phyloP scores from a whole-genome alignment of 2,113 vertebrate genomes.

The Chloebia gouldiae region DNA sequence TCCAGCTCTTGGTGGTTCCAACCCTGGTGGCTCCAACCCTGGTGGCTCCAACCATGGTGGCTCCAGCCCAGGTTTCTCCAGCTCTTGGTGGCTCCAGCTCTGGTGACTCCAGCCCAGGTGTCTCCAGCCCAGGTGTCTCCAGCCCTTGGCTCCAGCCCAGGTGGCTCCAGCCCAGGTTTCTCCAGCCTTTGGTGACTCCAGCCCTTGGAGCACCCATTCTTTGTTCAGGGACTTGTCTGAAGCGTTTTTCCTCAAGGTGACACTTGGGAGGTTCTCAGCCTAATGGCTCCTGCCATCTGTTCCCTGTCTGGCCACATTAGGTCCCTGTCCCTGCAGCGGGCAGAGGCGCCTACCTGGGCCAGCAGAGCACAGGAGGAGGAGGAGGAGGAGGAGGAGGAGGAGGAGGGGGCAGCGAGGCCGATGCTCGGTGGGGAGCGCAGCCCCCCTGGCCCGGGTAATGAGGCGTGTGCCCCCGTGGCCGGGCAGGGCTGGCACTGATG shows the following conservation, averaged over 20 bases:
- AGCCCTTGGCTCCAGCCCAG: too few species aligned
- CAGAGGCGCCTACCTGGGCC: not conserved
- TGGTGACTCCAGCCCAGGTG: not conserved
- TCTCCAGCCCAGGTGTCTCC: too few species aligned
- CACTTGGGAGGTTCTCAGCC: not conserved
- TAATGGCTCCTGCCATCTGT: constrained; percentile 46
- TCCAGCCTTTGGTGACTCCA: not conserved
- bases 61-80: too few species aligned
- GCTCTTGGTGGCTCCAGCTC: not conserved
- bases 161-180: not conserved
- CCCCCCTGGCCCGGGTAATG: constrained; percentile 37
- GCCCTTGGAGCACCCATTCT: fast-evolving
- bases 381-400: not conserved
- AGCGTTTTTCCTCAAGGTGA: constrained; percentile 48
- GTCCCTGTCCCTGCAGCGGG: not conserved
- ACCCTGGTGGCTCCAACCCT: not conserved
- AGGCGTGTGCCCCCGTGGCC: constrained; percentile 43
- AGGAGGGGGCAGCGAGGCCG: not conserved
- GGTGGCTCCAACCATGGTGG: too few species aligned
- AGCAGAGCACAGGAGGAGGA: fast-evolving
- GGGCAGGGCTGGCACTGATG: constrained; percentile 61
- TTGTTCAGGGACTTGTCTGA: not conserved
- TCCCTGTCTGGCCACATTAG: constrained; percentile 29
- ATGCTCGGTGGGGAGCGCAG: not conserved
- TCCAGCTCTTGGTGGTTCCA: not conserved